Evolutionary conservation across 2,113 vertebrate species (phyloP).

Genomic region (Sylvia atricapilla): DNA sequence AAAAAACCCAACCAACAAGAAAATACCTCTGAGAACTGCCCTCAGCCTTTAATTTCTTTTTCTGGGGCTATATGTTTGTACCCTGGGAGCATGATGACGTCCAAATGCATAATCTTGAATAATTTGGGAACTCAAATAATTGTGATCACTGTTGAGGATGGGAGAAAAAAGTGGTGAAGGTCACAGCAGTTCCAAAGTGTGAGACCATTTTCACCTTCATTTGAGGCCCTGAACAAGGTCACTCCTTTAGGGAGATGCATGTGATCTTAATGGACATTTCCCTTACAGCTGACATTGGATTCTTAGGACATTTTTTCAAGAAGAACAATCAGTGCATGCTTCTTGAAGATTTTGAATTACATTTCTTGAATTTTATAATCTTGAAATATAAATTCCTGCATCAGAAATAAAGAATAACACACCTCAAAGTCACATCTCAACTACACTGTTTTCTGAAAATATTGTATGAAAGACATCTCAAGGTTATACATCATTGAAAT

Average conservation of each 20-base stretch:
- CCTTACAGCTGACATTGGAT: not conserved
- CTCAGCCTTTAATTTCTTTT: not conserved
- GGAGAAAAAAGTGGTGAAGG: not conserved
- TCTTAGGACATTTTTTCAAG: not conserved
- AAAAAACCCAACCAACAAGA: not conserved
- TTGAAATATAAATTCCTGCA: not conserved
- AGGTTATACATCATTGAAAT: not conserved
- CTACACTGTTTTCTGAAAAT: not conserved
- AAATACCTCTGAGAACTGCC: not conserved
- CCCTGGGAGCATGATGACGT: not conserved
- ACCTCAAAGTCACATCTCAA: not conserved
- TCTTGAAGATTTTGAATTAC: not conserved
- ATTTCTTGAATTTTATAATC: not conserved
- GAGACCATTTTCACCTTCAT: not conserved
- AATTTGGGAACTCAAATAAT: not conserved
- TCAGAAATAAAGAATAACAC: not conserved
- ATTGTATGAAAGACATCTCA: not conserved
- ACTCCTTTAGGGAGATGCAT: not conserved
- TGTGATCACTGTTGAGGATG: not conserved
- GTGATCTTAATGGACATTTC: not conserved
- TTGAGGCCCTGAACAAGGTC: not conserved
- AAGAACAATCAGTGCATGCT: not conserved
- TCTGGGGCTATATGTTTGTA: not conserved
- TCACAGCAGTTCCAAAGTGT: not conserved
- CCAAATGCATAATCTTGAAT: not conserved